A percentile compares a stretch with the other conserved stretches of the same genome.
These are phyloP conservation scores for Parasteatoda tepidariorum DNA, from an alignment of 1,140 invertebrate genomes.

Conservation along the genomic window DNA sequence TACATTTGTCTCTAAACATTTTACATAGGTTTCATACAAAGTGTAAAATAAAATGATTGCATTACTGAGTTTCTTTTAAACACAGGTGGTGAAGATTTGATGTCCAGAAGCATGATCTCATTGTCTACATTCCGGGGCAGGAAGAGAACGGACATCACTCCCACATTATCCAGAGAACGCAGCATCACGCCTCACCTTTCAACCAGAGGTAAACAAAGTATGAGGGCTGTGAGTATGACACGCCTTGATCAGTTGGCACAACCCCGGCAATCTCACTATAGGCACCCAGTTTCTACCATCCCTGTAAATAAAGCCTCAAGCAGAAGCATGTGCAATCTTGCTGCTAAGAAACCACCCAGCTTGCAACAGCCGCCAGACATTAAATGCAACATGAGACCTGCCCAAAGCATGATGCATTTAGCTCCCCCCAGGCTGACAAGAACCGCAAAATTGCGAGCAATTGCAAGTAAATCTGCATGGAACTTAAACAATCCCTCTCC, in stretches of 20 bases:
- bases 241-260: slow-evolving; percentile 85
- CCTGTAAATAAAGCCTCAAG: not conserved
- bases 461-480: slow-evolving; percentile 43
- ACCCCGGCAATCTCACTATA: slow-evolving; percentile 72
- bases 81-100: slow-evolving; percentile 60
- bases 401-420: slow-evolving; percentile 54
- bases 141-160: slow-evolving; percentile 59
- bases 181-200: slow-evolving; percentile 44
- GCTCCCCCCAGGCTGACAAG: slow-evolving; percentile 53
- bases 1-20: too few relatives aligned
- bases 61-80: too few relatives aligned
- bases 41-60: too few relatives aligned
- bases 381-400: not conserved
- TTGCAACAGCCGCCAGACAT: not conserved
- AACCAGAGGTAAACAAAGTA: slow-evolving; percentile 50
- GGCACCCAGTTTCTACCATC: not conserved
- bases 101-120: slow-evolving; percentile 62
- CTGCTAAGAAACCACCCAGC: not conserved
- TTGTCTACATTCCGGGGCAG: slow-evolving; percentile 37
- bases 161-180: slow-evolving; percentile 31
- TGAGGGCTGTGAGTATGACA: slow-evolving; percentile 87
- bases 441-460: slow-evolving; percentile 48
- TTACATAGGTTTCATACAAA: too few relatives aligned
- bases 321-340: slow-evolving; percentile 60
- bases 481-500: slow-evolving; percentile 50